phyloP scores from a whole-genome alignment of 2,888 invertebrate genomes.

The Agonum fuliginosum region DNA sequence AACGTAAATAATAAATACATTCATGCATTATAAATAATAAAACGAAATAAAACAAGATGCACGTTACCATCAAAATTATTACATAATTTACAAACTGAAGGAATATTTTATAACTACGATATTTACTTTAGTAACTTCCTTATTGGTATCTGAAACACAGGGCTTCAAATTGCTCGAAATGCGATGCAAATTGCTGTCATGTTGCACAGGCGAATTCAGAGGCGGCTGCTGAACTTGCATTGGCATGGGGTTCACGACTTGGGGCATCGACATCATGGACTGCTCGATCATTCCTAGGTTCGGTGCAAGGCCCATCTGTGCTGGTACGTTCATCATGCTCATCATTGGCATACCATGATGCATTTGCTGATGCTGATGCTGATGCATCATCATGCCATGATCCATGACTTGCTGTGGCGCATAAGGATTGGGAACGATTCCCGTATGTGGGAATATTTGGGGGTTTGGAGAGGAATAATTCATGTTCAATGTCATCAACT shows the following conservation, averaged over 20 bases:
- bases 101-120: conserved; percentile 34
- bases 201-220: not conserved
- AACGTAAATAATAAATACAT: not conserved
- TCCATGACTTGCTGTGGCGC: not conserved
- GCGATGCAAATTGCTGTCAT: conserved; percentile 10
- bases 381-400: conserved; percentile 23
- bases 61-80: not conserved
- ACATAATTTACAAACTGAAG: no score
- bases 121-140: conserved; percentile 51
- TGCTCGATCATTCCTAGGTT: not conserved
- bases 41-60: not conserved
- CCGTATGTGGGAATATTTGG: conserved; percentile 52
- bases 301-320: not conserved
- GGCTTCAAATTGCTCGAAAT: conserved; percentile 43
- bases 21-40: conserved; percentile 1
- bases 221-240: conserved; percentile 21
- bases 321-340: conserved; percentile 3
- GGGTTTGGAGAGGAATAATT: conserved; percentile 52
- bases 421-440: conserved; percentile 52
- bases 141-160: conserved; percentile 35
- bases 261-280: conserved; percentile 25
- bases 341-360: conserved; percentile 1
- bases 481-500: conserved; percentile 49
- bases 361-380: conserved; percentile 31
- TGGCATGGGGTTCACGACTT: conserved; percentile 1